Evolutionary conservation across 2,113 vertebrate species (phyloP), one percentile per base, ranked within the genome.

Genomic region (Eulemur rufifrons): DNA sequence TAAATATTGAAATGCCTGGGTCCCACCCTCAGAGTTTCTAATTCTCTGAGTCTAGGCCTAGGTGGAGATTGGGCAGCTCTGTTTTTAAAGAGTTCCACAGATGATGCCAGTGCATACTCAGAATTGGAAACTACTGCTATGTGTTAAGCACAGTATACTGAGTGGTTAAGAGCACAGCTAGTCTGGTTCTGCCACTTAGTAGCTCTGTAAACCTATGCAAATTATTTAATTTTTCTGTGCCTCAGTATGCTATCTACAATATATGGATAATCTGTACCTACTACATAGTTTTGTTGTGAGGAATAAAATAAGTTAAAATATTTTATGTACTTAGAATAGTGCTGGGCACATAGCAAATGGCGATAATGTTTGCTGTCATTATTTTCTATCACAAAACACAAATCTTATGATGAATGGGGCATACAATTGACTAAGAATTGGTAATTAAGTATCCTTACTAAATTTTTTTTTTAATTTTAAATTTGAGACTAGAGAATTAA

Each of bases 241-340:
- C 18, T 93, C 59, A 59, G 20, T 25, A 66, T 47, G 45, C 27
- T 96, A 84, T 25, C 37, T 84, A 39, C 88, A 78, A 54, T 50
- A 82, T 39, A 18, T 37, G 13, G 23, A 32, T 63, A 81, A 56
- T 18, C 10, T n/a, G 37, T 8, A 90, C 37, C 18, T 59, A 85
- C 21, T 34, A 89, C 29, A 42, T 6, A 83, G 63, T 59, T 93
- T 39, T 92, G 37, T 82, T 61, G n/a, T 83, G 29, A 97, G 45
- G 6, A 91, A 80, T 78, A 86, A 96, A 89, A 93, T 50, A 37
- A 87, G 89, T 74, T 90, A 69, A 85, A 89, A 81, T 76, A 34
- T 39, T 47, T 52, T n/a, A 87, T 45, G 50, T 56, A 83, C 34
- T 88, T 52, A 87, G 5, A 86, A 74, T 12, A 78, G 45, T 61